Base-by-base conservation (phyloP, 2,113 vertebrate species). In the Otis tarda region DNA sequence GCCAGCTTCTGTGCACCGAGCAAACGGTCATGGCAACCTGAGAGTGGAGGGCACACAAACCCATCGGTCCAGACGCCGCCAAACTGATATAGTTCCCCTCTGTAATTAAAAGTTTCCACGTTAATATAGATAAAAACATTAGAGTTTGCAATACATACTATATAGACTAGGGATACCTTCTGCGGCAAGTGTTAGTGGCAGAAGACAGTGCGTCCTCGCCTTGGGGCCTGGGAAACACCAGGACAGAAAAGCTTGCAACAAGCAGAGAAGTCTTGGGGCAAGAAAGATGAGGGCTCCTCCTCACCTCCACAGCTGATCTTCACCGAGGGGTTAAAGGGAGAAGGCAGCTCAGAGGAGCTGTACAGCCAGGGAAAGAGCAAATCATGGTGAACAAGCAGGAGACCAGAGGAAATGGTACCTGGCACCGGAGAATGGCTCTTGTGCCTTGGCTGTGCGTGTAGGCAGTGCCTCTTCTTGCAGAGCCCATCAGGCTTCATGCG, bases 401-500 rank as follows among this genome's bases (percentile, higher is more conserved):
- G 39, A 9, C 12, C 25, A 47, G 28, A 85, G 11, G 20, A 87
- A 75, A 78, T 3, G 4, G 5, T 14, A 49, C n/a, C 56, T 78
- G 52, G 56, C 84, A 43, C 13, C 0, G 1, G 35, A 52, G 23
- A 55, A 69, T 70, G 13, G 27, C n/a, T n/a, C 30, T n/a, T 57
- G 25, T 41, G 33, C 28, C 23, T 56, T n/a, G 64, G 5, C 52
- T 79, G 59, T 57, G 30, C 33, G 25, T 6, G 9, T 13, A 21
- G 15, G 45, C 45, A 64, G 56, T 5, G 14, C 9, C 27, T 41
- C n/a, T 59, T 35, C 45, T 61, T 2, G 0, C 35, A 87, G 57
- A 85, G 64, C 39, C 16, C 33, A 23, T 27, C 28, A 45, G n/a
- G 49, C 35, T 76, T 78, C 73, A 49, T 5, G 12, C 0, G 0